Evolutionary conservation across 2,888 invertebrate genomes (phyloP).

Genomic region (Theodoxus fluviatilis): DNA sequence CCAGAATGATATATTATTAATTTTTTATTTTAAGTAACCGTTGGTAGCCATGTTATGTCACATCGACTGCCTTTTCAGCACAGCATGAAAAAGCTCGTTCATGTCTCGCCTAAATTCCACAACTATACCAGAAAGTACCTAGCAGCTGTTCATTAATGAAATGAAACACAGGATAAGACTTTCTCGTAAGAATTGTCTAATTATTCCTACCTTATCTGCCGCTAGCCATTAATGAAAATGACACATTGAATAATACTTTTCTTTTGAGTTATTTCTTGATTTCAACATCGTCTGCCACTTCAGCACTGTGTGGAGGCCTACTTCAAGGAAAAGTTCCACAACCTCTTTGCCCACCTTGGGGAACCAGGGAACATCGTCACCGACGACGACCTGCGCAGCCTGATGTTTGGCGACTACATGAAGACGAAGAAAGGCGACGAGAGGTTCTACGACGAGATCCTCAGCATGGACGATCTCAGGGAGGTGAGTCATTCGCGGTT

Average conservation of each 20-base stretch:
- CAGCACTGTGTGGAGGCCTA: constrained; percentile 56
- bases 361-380: constrained; percentile 51
- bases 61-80: no score
- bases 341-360: constrained; percentile 56
- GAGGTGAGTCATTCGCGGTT: constrained; percentile 42
- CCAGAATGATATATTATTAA: no score
- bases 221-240: background rate
- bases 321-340: constrained; percentile 62
- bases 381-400: constrained; percentile 60
- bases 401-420: constrained; percentile 64
- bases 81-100: no score
- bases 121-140: no score
- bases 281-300: background rate
- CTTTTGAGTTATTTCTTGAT: background rate
- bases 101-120: no score
- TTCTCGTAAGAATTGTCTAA: no score
- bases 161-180: no score
- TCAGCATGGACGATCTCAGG: constrained; percentile 53
- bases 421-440: constrained; percentile 48
- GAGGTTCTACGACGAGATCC: constrained; percentile 60
- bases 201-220: no score
- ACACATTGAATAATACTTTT: background rate
- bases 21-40: no score
- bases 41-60: no score
- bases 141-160: no score